Percentiles rank a stretch among this genome's conserved stretches.
phyloP scores from a whole-genome alignment of 2,797 vertebrate species.

The Siniperca undulata region DNA sequence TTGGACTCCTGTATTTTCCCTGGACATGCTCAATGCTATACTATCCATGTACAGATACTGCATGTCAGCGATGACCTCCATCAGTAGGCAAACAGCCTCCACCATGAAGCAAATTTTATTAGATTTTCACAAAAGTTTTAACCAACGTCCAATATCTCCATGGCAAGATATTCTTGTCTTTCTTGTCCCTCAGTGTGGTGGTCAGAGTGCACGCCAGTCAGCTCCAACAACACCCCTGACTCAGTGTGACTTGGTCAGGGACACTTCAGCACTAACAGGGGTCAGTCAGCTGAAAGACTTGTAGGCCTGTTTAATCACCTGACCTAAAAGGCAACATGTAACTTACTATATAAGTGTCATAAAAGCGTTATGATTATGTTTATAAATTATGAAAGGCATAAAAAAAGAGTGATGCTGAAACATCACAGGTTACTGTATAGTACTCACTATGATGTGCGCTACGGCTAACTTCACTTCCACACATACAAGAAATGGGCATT shows the following conservation, averaged over 20 bases:
- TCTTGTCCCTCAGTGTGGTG: not conserved
- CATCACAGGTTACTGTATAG: not conserved
- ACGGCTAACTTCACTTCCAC: no score
- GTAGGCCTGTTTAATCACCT: not conserved
- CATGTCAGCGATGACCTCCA: slow-evolving; percentile 29
- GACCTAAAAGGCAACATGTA: not conserved
- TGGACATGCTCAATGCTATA: not conserved
- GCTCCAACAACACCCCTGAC: not conserved
- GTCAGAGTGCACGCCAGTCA: not conserved
- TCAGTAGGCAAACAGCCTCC: not conserved
- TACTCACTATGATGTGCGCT: not conserved
- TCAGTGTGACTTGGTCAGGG: slow-evolving; percentile 15
- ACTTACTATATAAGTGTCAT: not conserved
- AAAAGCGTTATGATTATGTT: not conserved
- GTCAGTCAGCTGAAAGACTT: not conserved
- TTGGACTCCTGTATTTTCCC: not conserved
- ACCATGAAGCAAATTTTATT: not conserved
- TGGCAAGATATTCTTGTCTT: not conserved
- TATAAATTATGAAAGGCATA: not conserved
- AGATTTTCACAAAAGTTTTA: not conserved
- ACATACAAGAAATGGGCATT: not conserved
- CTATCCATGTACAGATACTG: not conserved
- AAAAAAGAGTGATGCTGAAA: not conserved
- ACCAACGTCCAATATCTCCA: not conserved
- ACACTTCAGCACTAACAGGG: not conserved